These are phyloP conservation scores for Diogma glabrata DNA, from an alignment of 2,888 invertebrate genomes.

Conservation along the genomic window DNA sequence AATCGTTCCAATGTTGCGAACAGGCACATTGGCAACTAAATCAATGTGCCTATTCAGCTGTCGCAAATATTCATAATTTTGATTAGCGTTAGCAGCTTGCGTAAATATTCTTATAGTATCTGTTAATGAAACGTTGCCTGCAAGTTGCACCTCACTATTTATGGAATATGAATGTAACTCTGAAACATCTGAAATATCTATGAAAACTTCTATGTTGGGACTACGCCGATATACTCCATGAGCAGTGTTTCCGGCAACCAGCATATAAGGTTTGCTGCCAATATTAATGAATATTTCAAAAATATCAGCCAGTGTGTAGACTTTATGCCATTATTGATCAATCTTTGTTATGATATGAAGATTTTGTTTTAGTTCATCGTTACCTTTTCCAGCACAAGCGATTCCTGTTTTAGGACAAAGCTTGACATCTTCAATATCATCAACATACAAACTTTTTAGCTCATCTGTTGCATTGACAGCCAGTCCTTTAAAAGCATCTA, in stretches of 20 bases:
- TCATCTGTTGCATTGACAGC: constrained; percentile 34
- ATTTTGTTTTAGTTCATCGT: constrained; percentile 35
- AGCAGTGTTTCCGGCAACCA: constrained; percentile 67
- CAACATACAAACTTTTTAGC: constrained; percentile 21
- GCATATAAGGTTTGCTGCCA: constrained; percentile 41
- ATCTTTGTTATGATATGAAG: constrained; percentile 33
- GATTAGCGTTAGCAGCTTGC: constrained; percentile 23
- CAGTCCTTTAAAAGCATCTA: constrained; percentile 44
- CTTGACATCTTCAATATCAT: constrained; percentile 38
- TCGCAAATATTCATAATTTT: constrained; percentile 47
- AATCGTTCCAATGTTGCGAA: constrained; percentile 36
- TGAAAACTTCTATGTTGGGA: constrained; percentile 34
- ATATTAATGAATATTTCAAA: constrained; percentile 38
- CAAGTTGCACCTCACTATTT: constrained; percentile 40
- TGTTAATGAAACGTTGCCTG: constrained; percentile 45
- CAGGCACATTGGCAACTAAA: constrained; percentile 29
- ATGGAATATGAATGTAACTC: constrained; percentile 39
- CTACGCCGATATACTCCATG: constrained; percentile 41
- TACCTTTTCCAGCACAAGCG: constrained; percentile 10
- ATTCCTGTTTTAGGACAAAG: constrained; percentile 25
- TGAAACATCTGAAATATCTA: constrained; percentile 45
- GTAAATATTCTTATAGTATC: constrained; percentile 34
- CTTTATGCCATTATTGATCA: constrained; percentile 41
- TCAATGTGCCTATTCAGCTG: constrained; percentile 49
- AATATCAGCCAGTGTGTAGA: constrained; percentile 38